Conservation (phyloP, 1,140 invertebrate genomes). For the Rhynchophorus ferrugineus region DNA sequence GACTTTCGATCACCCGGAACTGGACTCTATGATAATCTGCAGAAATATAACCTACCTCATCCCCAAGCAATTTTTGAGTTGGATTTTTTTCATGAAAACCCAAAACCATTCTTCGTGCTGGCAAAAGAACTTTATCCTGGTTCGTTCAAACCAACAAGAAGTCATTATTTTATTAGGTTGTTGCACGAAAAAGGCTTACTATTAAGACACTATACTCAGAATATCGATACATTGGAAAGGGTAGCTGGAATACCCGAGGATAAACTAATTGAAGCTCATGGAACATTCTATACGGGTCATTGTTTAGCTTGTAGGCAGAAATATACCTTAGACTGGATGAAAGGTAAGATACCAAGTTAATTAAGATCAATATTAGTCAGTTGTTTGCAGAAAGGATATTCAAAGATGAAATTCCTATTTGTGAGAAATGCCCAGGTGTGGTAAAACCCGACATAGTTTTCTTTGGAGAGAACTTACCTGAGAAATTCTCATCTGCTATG, state of each 20-base stretch:
- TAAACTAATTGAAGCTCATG: slow-evolving; percentile 89
- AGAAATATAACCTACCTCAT: slow-evolving; percentile 86
- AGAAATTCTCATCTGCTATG: slow-evolving; percentile 59
- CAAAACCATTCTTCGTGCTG: slow-evolving; percentile 77
- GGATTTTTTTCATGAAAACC: slow-evolving; percentile 71
- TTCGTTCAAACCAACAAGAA: slow-evolving; percentile 69
- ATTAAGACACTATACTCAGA: slow-evolving; percentile 82
- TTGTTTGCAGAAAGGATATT: slow-evolving; percentile 62
- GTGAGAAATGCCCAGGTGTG: slow-evolving; percentile 57
- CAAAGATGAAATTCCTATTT: slow-evolving; percentile 64
- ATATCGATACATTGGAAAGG: slow-evolving; percentile 89
- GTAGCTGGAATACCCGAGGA: slow-evolving; percentile 77
- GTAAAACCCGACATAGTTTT: slow-evolving; percentile 94
- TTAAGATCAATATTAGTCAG: not conserved
- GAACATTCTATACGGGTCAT: slow-evolving; percentile 83
- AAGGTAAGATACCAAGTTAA: slow-evolving; percentile 25
- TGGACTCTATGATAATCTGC: slow-evolving; percentile 86
- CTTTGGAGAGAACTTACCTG: slow-evolving; percentile 83
- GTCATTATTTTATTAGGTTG: slow-evolving; percentile 76
- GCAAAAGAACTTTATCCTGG: slow-evolving; percentile 83
- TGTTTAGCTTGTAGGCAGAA: slow-evolving; percentile 70
- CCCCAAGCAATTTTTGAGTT: slow-evolving; percentile 96
- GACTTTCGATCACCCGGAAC: slow-evolving; percentile 87
- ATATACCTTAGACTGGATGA: slow-evolving; percentile 73
- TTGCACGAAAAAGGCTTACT: slow-evolving; percentile 73